A percentile compares a stretch with the other conserved stretches of the same genome.
phyloP scores from a whole-genome alignment of 2,797 vertebrate species.

The Phataginus tetradactyla region DNA sequence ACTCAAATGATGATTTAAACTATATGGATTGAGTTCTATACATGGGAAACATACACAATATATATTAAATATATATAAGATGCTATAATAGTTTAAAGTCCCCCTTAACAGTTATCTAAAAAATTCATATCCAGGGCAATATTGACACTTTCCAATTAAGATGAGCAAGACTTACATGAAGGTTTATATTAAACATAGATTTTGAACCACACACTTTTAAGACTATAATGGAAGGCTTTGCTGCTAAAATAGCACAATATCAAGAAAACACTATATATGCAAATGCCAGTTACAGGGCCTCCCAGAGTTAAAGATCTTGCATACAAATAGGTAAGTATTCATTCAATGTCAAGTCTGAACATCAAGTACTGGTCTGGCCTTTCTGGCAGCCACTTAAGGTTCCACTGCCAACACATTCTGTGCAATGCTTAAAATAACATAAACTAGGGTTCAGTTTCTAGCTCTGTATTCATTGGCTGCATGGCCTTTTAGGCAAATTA shows the following conservation, averaged over 20 bases:
- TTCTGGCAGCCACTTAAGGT: neutral
- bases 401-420: neutral
- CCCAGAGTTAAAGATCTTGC: neutral
- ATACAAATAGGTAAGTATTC: neutral
- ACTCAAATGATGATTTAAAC: constrained; percentile 40
- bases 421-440: neutral
- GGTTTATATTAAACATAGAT: constrained; percentile 11
- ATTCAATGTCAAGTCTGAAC: neutral
- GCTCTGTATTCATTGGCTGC: neutral
- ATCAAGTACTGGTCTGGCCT: neutral
- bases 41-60: neutral
- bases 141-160: neutral
- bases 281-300: neutral
- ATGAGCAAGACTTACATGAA: neutral
- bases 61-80: constrained; percentile 43
- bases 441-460: neutral
- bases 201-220: constrained; percentile 5
- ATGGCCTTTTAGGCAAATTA: neutral
- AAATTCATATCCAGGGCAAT: neutral
- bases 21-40: neutral
- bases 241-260: constrained; percentile 18
- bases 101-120: constrained; percentile 26
- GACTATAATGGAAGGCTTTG: constrained; percentile 35
- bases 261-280: neutral
- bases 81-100: neutral